phyloP scores from a whole-genome alignment of 1,140 invertebrate species.

The Plectrocnemia conspersa region DNA sequence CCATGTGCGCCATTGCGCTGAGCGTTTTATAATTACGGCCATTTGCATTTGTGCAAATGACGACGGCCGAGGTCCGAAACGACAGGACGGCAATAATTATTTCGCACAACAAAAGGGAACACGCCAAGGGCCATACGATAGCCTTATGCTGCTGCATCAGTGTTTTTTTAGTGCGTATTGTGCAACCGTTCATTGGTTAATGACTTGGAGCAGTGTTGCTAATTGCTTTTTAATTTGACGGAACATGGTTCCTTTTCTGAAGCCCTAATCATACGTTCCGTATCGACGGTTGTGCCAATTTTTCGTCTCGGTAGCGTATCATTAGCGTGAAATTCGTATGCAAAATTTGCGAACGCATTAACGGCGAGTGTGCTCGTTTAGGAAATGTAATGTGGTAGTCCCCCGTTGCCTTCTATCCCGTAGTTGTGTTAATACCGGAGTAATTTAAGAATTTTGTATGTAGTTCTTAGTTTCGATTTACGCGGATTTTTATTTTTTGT shows the following conservation, averaged over 20 bases:
- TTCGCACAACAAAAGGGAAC: conserved; percentile 3
- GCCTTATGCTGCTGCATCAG: not conserved
- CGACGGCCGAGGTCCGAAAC: not conserved
- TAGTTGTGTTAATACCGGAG: too few relatives aligned
- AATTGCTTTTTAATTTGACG: conserved; percentile 14
- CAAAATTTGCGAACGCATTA: too few relatives aligned
- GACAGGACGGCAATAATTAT: conserved; percentile 2
- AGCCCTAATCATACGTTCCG: conserved; percentile 2
- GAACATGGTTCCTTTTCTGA: not conserved
- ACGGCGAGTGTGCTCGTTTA: too few relatives aligned
- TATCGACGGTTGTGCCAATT: too few relatives aligned
- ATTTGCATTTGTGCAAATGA: not conserved
- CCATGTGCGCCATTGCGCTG: conserved; percentile 9
- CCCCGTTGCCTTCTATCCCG: too few relatives aligned
- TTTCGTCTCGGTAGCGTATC: not conserved
- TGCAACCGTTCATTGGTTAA: not conserved
- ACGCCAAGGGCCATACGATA: conserved; percentile 4
- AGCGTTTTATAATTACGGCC: conserved; percentile 13
- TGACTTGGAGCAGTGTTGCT: not conserved
- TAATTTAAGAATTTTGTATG: too few relatives aligned
- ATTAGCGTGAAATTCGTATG: too few relatives aligned
- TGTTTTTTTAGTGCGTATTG: not conserved
- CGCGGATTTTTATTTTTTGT: too few relatives aligned
- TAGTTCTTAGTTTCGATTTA: too few relatives aligned
- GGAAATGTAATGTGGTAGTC: too few relatives aligned